These are phyloP conservation scores for Ptyas mucosa DNA, from an alignment of 2,113 vertebrate species.

Conservation along the genomic window DNA sequence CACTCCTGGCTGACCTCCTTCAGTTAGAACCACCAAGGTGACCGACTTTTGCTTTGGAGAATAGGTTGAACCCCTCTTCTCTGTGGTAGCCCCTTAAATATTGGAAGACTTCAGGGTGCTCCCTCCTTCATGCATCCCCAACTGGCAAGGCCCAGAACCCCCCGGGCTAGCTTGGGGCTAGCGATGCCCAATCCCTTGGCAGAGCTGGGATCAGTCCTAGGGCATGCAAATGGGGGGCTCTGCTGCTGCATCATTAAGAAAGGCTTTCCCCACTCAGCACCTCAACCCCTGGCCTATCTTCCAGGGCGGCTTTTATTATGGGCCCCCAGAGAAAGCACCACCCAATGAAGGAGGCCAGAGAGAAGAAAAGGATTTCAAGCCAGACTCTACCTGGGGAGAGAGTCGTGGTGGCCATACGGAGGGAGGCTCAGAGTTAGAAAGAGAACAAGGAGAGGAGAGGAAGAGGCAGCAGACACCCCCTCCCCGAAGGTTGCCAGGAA, in stretches of 20 bases:
- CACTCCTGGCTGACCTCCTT: not conserved
- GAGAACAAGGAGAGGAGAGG: not conserved
- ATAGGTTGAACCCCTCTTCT: no score
- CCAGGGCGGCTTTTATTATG: not conserved
- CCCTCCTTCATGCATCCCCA: not conserved
- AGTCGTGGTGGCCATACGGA: conserved; percentile 70
- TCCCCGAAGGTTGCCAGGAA: not conserved
- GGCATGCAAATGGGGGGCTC: no score
- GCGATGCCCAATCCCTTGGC: not conserved
- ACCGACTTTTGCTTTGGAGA: no score
- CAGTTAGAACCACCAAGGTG: no score
- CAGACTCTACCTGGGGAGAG: conserved; percentile 70
- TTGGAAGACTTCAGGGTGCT: not conserved
- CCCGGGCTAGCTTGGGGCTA: no score
- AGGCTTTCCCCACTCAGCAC: no score
- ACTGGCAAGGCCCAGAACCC: not conserved
- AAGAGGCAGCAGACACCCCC: not conserved
- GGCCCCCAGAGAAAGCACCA: not conserved
- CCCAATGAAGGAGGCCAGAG: conserved; percentile 37
- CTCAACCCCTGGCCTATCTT: not conserved
- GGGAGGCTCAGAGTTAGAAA: conserved; percentile 71
- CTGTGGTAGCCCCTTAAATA: no score
- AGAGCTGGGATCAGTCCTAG: not conserved
- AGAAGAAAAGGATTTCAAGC: conserved; percentile 49
- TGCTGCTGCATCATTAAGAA: not conserved